Conservation (phyloP, 1,140 invertebrate genomes). For the Wiebesia pumilae region DNA sequence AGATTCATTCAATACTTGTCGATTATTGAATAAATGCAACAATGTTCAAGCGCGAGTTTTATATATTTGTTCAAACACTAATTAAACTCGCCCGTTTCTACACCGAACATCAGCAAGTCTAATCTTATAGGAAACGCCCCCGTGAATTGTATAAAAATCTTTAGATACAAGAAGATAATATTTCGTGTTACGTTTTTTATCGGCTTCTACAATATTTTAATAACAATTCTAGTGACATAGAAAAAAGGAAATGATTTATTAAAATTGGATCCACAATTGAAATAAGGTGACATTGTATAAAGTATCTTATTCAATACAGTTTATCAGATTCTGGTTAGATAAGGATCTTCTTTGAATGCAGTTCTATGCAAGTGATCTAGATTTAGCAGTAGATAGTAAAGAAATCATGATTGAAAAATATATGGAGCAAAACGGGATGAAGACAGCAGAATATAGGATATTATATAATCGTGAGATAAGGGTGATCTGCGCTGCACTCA, state of each 20-base stretch:
- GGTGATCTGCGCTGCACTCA: background rate
- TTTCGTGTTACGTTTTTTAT: too few species aligned
- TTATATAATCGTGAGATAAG: constrained; percentile 2
- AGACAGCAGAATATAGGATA: background rate
- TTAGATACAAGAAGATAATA: too few species aligned
- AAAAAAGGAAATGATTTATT: background rate
- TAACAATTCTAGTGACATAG: background rate
- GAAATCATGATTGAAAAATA: constrained; percentile 1
- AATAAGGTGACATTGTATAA: background rate
- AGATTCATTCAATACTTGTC: too few species aligned
- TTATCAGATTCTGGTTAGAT: background rate
- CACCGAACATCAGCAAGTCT: too few species aligned
- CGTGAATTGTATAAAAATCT: too few species aligned
- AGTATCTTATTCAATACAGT: background rate
- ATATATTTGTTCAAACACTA: too few species aligned
- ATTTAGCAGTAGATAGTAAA: background rate
- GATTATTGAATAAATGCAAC: too few species aligned
- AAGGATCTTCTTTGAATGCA: background rate
- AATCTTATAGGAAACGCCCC: too few species aligned
- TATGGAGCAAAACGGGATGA: background rate
- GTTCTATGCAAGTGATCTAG: background rate
- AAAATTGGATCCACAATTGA: background rate
- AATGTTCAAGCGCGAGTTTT: too few species aligned
- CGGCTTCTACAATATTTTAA: background rate
- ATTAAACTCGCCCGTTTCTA: too few species aligned